Evolutionary conservation across 2,888 invertebrate species (phyloP).

Genomic region (Desoria tigrina): DNA sequence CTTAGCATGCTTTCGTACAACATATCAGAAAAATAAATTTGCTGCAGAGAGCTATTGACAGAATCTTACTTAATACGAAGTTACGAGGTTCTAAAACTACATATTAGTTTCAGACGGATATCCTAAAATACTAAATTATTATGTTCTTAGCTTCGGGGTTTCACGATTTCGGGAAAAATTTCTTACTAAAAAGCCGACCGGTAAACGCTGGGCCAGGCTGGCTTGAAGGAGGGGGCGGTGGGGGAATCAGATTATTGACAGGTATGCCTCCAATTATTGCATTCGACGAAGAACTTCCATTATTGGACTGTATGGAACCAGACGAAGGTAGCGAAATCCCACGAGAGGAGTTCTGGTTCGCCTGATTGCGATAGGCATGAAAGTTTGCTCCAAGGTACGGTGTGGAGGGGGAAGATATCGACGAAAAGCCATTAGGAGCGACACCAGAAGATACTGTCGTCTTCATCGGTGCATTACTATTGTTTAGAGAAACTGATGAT

Average conservation of each 20-base stretch:
- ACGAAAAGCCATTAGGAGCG: constrained; percentile 27
- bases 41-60: background rate
- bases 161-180: constrained; percentile 30
- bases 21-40: constrained; percentile 2
- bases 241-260: constrained; percentile 42
- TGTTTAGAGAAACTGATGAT: background rate
- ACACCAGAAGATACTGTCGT: background rate
- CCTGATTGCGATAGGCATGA: constrained; percentile 13
- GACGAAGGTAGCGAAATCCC: constrained; percentile 6
- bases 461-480: constrained; percentile 16
- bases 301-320: constrained; percentile 2
- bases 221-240: constrained; percentile 43
- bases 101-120: no score
- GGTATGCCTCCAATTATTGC: constrained; percentile 47
- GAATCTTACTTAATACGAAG: no score
- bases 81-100: no score
- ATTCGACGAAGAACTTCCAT: constrained; percentile 10
- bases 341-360: constrained; percentile 14
- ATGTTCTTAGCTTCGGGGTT: background rate
- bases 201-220: constrained; percentile 32
- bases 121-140: no score
- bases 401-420: constrained; percentile 3
- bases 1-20: constrained; percentile 3
- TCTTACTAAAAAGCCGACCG: constrained; percentile 35
- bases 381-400: constrained; percentile 5